phyloP scores from a whole-genome alignment of 2,888 invertebrate genomes.

The Agriopis marginaria region DNA sequence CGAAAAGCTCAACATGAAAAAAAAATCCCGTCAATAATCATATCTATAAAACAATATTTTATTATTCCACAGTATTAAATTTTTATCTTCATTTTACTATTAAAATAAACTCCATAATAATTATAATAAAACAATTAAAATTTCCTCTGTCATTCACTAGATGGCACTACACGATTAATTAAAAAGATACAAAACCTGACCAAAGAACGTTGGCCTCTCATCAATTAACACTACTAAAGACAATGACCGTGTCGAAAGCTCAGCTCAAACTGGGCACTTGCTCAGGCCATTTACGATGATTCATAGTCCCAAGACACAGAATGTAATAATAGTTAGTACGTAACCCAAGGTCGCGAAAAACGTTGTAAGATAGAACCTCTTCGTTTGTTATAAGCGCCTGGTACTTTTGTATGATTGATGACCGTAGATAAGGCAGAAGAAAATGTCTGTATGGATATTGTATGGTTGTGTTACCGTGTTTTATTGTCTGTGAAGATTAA shows the following conservation, averaged over 20 bases:
- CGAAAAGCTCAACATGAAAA: neutral
- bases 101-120: neutral
- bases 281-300: constrained; percentile 53
- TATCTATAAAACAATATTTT: neutral
- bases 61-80: neutral
- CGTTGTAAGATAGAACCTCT: constrained; percentile 48
- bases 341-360: constrained; percentile 54
- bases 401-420: constrained; percentile 61
- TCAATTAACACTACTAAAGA: constrained; percentile 9
- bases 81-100: neutral
- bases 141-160: constrained; percentile 33
- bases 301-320: constrained; percentile 41
- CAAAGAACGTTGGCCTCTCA: constrained; percentile 28
- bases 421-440: constrained; percentile 43
- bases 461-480: constrained; percentile 35
- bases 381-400: constrained; percentile 51
- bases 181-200: constrained; percentile 9
- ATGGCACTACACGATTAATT: constrained; percentile 38
- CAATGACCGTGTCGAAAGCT: constrained; percentile 33
- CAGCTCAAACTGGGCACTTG: constrained; percentile 41
- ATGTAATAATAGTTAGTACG: constrained; percentile 1
- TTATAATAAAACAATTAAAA: neutral
- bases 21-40: neutral
- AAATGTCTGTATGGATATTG: constrained; percentile 45
- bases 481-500: constrained; percentile 35